Base-by-base conservation (phyloP, 2,888 invertebrate species). In the Cephalotes varians region DNA sequence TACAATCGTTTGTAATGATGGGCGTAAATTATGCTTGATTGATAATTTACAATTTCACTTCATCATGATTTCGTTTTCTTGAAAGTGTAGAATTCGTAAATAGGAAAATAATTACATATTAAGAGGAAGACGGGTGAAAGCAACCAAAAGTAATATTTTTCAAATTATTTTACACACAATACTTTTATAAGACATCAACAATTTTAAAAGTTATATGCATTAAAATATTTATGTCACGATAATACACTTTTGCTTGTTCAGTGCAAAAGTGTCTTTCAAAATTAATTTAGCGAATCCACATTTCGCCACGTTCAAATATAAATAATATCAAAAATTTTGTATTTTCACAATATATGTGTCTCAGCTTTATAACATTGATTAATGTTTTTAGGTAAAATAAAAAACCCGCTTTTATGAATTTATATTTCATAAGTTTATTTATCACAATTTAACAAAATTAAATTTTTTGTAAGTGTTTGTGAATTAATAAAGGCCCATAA, bases 21-120 rank as follows among this genome's bases (percentile, higher is more conserved):
- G n/a, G 10, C n/a, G 0, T 37, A 51, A 65, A 37, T 37, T 40
- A 40, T 58, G 56, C 72, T 18, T 28, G 21, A 65, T 76, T 51
- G 9, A 76, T 49, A 74, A 76, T 74, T 74, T 25, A 7, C 6
- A 62, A 62, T 74, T 74, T 10, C 64, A 34, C 49, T 74, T 37
- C 1, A 18, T 76, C 15, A 25, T 31, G 2, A 2, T 51, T 76
- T 51, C 21, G 15, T 51, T 76, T 51, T 51, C 51, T 76, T 10
- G 10, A 62, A 62, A 58, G 25, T 51, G 12, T 4, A n/a, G 37
- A 49, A n/a, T 65, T 74, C 18, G 25, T 74, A 25, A n/a, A n/a
- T 31, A 21, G 40, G 12, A 21, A 64, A 51, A 76, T 65, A 76
- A 76, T 60, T 58, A 60, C 12, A 49, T 25, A 28, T n/a, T 9